Evolutionary conservation across 2,888 invertebrate genomes (phyloP), one percentile per base, ranked within the genome.

Genomic region (Amphimallon solstitiale): DNA sequence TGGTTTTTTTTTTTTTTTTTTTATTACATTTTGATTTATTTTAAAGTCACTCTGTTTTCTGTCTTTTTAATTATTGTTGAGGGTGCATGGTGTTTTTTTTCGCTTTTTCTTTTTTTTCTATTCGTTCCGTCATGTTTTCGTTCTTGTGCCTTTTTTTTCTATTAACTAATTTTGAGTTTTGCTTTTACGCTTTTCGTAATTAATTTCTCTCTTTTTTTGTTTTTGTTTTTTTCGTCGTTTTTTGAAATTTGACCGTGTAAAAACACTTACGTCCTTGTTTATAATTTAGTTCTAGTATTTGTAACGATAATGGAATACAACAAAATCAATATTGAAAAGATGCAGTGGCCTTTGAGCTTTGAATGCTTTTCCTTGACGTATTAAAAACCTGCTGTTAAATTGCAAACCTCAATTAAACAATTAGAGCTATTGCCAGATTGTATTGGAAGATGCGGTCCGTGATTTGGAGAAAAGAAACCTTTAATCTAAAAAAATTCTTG

Each of bases 1-100:
- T 77, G 73, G 74, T 73, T 74, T 72, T 68, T 68, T 73, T 73
- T 68, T 67, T 70, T 71, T 68, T 68, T 69, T 67, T 67, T 67
- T 65, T 62, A 37, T 64, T 46, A 29, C n/a, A 29, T 29, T 29
- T 29, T 29, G 2, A 29, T 54, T 64, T 46, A 38, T 48, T 52
- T 35, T 40, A 29, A 29, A 29, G 29, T 15, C 23, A 29, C 52
- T 43, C 21, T 17, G 49, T 14, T 51, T 37, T 29, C n/a, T n/a
- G n/a, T 34, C 2, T 45, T 45, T 15, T 54, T 19, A 14, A 62
- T 65, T 37, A 34, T 45, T n/a, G 40, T 46, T 10, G 12, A 48
- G 17, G 46, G 14, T 46, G 62, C 65, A 68, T 60, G 45, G 61
- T 35, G 21, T 54, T 56, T 63, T 68, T 48, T 54, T 54, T 38